Percentiles rank a stretch among this genome's conserved stretches.
These are phyloP conservation scores for Dipodomys stephensi DNA, from an alignment of 2,113 vertebrate species.

Conservation along the genomic window DNA sequence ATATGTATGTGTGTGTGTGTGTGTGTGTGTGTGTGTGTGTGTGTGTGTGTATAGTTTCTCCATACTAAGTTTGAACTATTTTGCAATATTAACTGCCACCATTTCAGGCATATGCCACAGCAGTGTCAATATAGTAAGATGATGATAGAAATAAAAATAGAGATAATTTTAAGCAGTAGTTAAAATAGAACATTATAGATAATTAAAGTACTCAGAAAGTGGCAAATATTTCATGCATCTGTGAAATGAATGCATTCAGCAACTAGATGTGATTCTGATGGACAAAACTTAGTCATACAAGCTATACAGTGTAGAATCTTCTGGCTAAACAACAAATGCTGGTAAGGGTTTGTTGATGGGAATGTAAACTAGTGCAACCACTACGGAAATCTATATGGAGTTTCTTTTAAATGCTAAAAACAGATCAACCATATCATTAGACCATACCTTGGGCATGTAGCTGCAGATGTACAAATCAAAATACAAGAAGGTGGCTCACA, in stretches of 20 bases:
- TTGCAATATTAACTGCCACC: background rate
- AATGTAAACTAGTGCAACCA: no score
- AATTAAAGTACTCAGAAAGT: background rate
- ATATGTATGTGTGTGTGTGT: background rate
- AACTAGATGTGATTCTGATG: background rate
- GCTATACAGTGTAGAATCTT: no score
- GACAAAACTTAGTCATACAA: no score
- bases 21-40: no score
- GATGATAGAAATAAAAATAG: background rate
- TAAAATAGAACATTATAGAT: background rate
- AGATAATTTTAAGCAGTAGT: background rate
- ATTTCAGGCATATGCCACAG: background rate
- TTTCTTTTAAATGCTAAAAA: no score
- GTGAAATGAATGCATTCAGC: background rate
- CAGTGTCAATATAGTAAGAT: background rate
- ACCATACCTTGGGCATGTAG: no score
- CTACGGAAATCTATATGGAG: no score
- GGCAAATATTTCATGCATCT: background rate
- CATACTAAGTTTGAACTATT: constrained; percentile 16
- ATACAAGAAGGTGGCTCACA: no score
- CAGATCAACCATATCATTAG: no score
- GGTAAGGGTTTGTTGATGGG: no score
- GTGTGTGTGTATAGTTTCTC: background rate
- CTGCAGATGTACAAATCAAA: no score
- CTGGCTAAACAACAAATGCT: no score